Evolutionary conservation across 2,797 vertebrate genomes (phyloP).

Genomic region (Rhincodon typus): DNA sequence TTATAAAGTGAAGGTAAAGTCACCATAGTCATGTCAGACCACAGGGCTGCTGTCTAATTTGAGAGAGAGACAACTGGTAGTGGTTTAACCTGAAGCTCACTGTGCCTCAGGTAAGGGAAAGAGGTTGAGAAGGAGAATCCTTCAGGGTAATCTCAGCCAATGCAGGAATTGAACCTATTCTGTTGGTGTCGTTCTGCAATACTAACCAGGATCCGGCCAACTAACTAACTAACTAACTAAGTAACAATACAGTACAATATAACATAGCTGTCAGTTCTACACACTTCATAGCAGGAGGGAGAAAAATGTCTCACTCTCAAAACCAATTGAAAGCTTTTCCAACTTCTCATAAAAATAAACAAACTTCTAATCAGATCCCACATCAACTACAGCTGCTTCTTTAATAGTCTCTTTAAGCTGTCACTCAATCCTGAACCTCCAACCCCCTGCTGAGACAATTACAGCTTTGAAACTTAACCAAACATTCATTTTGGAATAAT

Average conservation of each 20-base stretch:
- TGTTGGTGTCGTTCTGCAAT: too few species aligned
- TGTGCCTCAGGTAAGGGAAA: too few species aligned
- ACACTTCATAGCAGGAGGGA: not conserved
- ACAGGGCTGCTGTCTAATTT: too few species aligned
- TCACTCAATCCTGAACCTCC: not conserved
- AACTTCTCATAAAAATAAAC: not conserved
- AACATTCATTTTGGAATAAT: not conserved
- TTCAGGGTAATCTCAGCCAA: too few species aligned
- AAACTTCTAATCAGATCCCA: not conserved
- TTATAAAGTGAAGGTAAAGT: too few species aligned
- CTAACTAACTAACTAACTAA: too few species aligned
- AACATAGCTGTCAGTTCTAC: not conserved
- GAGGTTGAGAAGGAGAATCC: too few species aligned
- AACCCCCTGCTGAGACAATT: not conserved
- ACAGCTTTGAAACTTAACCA: not conserved
- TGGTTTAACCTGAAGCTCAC: too few species aligned
- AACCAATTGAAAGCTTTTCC: not conserved
- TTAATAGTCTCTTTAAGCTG: not conserved
- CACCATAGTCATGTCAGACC: too few species aligned
- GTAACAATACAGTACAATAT: not conserved
- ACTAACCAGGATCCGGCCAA: too few species aligned
- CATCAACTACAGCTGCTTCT: not conserved
- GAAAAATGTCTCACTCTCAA: not conserved
- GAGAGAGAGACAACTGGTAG: too few species aligned
- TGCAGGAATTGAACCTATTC: too few species aligned